These are phyloP conservation scores for human (Homo sapiens) DNA, from an alignment of 2,113 vertebrate genomes.

Conservation along the genomic window GRCh38 chr17:28074001-28074500, in stretches of 20 bases:
- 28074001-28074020: constrained; percentile 41
- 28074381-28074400: constrained; percentile 36
- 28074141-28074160: neutral
- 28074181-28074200: constrained; percentile 11
- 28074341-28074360: neutral
- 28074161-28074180: neutral
- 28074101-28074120: constrained; percentile 18
- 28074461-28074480: neutral
- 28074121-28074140: neutral
- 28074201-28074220: constrained; percentile 33
- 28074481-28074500: neutral
- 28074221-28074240: constrained; percentile 21
- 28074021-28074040: constrained; percentile 45
- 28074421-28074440: neutral
- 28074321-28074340: too few species aligned
- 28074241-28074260: neutral
- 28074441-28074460: neutral
- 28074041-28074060: neutral
- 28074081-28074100: constrained; percentile 38
- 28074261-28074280: too few species aligned
- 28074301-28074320: too few species aligned
- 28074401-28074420: neutral
- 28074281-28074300: too few species aligned
- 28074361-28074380: neutral
- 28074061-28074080: constrained; percentile 38